Percentiles rank a stretch among this genome's conserved stretches.
Conservation (phyloP, 2,113 vertebrate genomes). For the Varanus salvator region DNA sequence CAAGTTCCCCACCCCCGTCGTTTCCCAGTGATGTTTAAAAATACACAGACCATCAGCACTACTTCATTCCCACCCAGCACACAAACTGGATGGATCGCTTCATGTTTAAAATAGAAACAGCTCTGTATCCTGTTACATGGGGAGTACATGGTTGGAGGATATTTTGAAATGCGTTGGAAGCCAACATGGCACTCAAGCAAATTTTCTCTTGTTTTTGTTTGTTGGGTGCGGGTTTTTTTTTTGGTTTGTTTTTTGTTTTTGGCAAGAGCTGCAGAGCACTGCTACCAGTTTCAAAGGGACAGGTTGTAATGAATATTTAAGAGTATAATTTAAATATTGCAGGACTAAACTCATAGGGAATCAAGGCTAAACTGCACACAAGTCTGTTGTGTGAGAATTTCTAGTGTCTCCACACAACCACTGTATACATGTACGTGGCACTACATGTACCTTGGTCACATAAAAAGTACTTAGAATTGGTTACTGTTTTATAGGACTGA, state of each 20-base stretch:
- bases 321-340: constrained; percentile 48
- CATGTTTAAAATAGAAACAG: constrained; percentile 42
- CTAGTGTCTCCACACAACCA: not conserved
- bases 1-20: not conserved
- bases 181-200: not conserved
- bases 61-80: not conserved
- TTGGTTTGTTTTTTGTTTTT: constrained; percentile 31
- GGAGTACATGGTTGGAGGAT: constrained; percentile 11
- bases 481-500: not conserved
- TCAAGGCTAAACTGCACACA: not conserved
- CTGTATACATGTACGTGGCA: not conserved
- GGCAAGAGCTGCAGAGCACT: not conserved
- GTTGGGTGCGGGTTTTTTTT: not conserved
- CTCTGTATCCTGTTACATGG: constrained; percentile 40
- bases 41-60: not conserved
- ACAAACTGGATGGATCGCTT: constrained; percentile 35
- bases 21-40: constrained; percentile 20
- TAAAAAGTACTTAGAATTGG: not conserved
- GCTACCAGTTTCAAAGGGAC: constrained; percentile 45
- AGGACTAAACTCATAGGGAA: constrained; percentile 27
- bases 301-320: constrained; percentile 61
- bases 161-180: constrained; percentile 41
- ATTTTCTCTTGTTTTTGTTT: not conserved
- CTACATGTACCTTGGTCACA: not conserved
- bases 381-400: not conserved